Conservation (phyloP, 2,797 vertebrate genomes). For the Helarctos malayanus region DNA sequence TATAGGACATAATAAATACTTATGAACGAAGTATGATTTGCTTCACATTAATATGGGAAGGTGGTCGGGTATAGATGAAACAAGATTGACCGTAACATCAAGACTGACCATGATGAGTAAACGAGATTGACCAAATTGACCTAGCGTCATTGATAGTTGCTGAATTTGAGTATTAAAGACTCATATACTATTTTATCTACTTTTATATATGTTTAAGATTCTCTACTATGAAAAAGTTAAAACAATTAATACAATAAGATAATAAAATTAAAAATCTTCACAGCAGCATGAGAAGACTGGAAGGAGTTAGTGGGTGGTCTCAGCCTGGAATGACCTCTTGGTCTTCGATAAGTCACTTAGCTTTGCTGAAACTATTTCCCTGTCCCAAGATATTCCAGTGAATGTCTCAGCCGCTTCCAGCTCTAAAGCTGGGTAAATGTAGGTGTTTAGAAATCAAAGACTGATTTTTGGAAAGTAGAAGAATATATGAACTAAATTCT, state of each 20-base stretch:
- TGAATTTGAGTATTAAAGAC: not conserved
- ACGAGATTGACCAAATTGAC: not conserved
- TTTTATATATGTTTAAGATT: not conserved
- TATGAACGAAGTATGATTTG: slow-evolving; percentile 11
- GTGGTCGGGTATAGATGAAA: not conserved
- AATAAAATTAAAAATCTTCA: not conserved
- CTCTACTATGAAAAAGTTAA: not conserved
- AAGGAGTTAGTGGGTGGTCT: rapidly evolving
- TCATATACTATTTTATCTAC: not conserved
- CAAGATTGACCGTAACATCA: not conserved
- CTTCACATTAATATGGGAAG: not conserved
- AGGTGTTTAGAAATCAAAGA: not conserved
- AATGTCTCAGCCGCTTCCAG: not conserved
- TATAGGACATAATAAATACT: not conserved
- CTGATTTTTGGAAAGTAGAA: not conserved
- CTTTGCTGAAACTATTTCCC: not conserved
- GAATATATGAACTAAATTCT: slow-evolving; percentile 24
- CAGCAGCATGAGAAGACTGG: not conserved
- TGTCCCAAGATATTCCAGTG: not conserved
- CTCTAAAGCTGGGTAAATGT: not conserved
- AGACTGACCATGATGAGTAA: not conserved
- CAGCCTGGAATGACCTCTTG: rapidly evolving
- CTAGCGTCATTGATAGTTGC: not conserved
- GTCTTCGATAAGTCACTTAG: not conserved
- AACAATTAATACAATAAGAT: not conserved